Evolutionary conservation across 2,888 invertebrate genomes (phyloP).

Genomic region (Melangyna quadrimaculata): DNA sequence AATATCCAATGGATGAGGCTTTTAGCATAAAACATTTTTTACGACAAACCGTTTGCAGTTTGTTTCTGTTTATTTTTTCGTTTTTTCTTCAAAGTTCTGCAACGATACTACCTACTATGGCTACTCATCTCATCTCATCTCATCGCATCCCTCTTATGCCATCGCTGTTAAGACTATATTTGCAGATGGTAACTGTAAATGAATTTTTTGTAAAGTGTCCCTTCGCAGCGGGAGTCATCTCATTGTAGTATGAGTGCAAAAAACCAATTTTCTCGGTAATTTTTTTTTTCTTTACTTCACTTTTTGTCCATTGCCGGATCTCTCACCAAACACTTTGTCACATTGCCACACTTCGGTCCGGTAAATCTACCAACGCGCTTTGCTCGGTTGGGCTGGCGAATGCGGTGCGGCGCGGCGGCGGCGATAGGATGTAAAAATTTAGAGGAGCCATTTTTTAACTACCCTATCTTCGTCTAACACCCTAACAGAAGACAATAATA

Average conservation of each 20-base stretch:
- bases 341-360: constrained; percentile 33
- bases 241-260: constrained; percentile 32
- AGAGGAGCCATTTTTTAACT: constrained; percentile 24
- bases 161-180: constrained; percentile 12
- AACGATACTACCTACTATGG: not conserved
- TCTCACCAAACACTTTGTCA: constrained; percentile 48
- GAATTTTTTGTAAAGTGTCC: constrained; percentile 60
- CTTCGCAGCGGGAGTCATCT: constrained; percentile 32
- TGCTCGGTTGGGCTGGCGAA: not conserved
- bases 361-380: not conserved
- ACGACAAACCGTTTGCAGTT: constrained; percentile 61
- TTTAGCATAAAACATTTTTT: constrained; percentile 66
- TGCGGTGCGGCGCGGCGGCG: no score
- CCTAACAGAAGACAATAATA: constrained; percentile 60
- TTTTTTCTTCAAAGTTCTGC: not conserved
- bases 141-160: not conserved
- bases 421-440: constrained; percentile 52
- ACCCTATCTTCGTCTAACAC: constrained; percentile 5
- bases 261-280: constrained; percentile 68
- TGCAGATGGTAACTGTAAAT: constrained; percentile 67
- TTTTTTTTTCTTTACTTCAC: constrained; percentile 57
- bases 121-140: constrained; percentile 33
- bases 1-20: constrained; percentile 57
- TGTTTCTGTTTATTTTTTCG: constrained; percentile 2
- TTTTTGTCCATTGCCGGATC: constrained; percentile 23